phyloP scores from a whole-genome alignment of 2,113 vertebrate species.

The Nibea coibor region DNA sequence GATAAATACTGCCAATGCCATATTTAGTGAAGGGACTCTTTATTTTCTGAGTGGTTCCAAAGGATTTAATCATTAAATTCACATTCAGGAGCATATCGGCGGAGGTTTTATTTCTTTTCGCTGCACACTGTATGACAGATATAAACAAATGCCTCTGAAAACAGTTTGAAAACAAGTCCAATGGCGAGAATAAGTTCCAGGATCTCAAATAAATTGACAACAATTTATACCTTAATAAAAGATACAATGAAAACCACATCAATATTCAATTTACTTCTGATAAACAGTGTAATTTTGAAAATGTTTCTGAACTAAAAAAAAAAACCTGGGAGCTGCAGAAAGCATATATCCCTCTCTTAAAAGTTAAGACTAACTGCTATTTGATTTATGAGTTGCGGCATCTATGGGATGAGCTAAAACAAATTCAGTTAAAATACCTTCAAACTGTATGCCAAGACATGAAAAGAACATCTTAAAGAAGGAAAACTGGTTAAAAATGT shows the following conservation, averaged over 20 bases:
- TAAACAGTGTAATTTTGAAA: background rate
- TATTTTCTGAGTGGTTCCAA: background rate
- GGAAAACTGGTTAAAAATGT: background rate
- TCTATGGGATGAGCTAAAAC: background rate
- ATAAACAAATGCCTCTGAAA: background rate
- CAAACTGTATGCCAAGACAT: background rate
- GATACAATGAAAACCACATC: background rate
- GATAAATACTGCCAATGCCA: background rate
- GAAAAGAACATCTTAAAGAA: constrained; percentile 17
- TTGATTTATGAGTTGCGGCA: background rate
- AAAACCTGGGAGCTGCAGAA: background rate
- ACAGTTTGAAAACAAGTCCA: background rate
- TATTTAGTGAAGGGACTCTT: background rate
- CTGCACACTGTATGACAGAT: background rate
- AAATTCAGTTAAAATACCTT: background rate
- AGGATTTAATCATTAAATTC: background rate
- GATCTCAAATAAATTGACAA: background rate
- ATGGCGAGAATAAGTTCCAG: background rate
- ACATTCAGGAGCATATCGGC: background rate
- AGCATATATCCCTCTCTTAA: background rate
- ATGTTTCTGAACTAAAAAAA: background rate
- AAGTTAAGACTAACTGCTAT: background rate
- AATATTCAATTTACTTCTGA: background rate
- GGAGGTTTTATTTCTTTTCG: background rate
- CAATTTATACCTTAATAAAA: background rate